Percentiles rank a stretch among this genome's conserved stretches.
Evolutionary conservation across 2,113 vertebrate genomes (phyloP).

Genomic region (Callorhinus ursinus): DNA sequence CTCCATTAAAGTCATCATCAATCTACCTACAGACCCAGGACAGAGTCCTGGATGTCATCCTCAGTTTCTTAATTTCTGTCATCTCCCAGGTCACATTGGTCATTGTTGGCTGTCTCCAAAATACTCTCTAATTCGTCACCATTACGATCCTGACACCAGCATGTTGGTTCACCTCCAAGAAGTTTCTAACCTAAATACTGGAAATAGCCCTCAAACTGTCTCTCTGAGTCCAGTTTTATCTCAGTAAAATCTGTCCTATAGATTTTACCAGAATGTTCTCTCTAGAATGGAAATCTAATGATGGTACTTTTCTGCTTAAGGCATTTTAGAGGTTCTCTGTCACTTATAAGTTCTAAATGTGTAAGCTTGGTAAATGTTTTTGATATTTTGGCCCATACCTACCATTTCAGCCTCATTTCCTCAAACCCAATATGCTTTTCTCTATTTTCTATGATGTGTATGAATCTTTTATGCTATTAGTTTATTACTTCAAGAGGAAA

Average conservation of each 20-base stretch:
- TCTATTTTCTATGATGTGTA: not conserved
- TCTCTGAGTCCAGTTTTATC: slow-evolving; percentile 34
- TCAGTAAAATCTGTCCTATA: slow-evolving; percentile 23
- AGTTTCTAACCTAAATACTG: slow-evolving; percentile 33
- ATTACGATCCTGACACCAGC: not conserved
- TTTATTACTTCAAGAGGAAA: not conserved
- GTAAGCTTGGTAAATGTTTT: not conserved
- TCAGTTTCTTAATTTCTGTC: not conserved
- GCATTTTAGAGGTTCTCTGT: not conserved
- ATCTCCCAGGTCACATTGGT: not conserved
- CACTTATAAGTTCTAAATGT: not conserved
- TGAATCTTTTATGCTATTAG: not conserved
- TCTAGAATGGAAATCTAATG: slow-evolving; percentile 30
- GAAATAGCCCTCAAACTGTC: slow-evolving; percentile 11
- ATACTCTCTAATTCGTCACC: not conserved
- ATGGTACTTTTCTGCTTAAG: not conserved
- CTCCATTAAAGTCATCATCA: slow-evolving; percentile 5
- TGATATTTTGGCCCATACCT: not conserved
- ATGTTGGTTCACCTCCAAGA: slow-evolving; percentile 27
- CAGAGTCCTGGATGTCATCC: not conserved
- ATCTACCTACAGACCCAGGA: not conserved
- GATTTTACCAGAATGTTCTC: not conserved
- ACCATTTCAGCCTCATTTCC: not conserved
- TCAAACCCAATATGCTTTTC: not conserved
- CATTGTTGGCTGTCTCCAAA: not conserved